Evolutionary conservation across 2,113 vertebrate species (phyloP), one percentile per base, ranked within the genome.

Genomic region (Pipa parva): DNA sequence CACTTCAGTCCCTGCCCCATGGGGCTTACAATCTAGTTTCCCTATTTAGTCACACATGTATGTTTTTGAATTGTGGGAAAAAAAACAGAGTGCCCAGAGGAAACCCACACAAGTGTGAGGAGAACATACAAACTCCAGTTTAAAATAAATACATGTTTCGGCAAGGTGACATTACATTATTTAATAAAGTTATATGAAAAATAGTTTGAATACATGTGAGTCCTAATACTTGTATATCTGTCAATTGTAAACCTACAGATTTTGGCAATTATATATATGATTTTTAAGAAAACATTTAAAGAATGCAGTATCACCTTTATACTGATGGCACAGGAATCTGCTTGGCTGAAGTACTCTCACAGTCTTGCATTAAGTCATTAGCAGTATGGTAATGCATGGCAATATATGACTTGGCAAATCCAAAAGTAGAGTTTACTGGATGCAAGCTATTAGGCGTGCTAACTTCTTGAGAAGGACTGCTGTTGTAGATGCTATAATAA

Each of bases 401-500:
- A 3, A 91, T 31, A 6, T 91, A 95, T 0, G 92, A 92, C 61
- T 87, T 93, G 72, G 92, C 81, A 60, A 95, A 94, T 4, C 83
- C 88, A 1, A 92, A 92, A 0, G 89, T 75, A 1, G 88, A 87
- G 77, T 78, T 90, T 3, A 80, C 76, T 0, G 91, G 92, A 75
- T 93, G 94, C 20, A 94, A 74, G 81, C 85, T 87, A 5, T 79
- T 89, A 0, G 94, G 92, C 11, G 91, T 87, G 83, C 91, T 93
- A 22, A 68, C 79, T 31, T 84, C 90, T 25, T 76, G 89, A 9
- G 91, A 91, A 56, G 88, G 94, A 72, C 79, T 96, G 84, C 92
- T 97, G 83, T 93, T 96, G 52, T 97, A 98, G 74, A 98, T 93
- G 60, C 95, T 98, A 77, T 97, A 97, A 74, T 97, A 97, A 20